These are phyloP conservation scores for Pelobates cultripes DNA, from an alignment of 2,797 vertebrate genomes.

Conservation along the genomic window DNA sequence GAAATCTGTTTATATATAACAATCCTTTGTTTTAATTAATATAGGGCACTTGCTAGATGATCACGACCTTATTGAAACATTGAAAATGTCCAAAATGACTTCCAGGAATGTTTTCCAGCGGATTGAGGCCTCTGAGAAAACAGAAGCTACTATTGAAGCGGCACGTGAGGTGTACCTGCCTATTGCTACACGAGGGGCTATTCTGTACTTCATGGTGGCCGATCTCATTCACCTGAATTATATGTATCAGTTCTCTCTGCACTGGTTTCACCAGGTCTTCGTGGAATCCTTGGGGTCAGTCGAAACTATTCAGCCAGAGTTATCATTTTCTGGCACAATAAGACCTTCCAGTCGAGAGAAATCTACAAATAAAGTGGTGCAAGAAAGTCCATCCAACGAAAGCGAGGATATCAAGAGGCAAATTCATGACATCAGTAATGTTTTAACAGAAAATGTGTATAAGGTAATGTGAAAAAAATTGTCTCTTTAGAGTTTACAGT, in stretches of 20 bases:
- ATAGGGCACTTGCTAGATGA: constrained; percentile 68
- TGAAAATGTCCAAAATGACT: constrained; percentile 65
- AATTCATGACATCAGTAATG: constrained; percentile 55
- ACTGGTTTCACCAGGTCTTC: constrained; percentile 68
- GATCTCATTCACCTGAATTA: constrained; percentile 60
- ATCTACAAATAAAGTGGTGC: neutral
- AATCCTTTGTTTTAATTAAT: neutral
- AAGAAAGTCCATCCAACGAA: neutral
- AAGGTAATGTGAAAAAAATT: constrained; percentile 57
- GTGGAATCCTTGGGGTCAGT: constrained; percentile 51
- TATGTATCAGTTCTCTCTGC: constrained; percentile 72
- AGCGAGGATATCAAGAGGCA: constrained; percentile 14
- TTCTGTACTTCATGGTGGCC: constrained; percentile 67
- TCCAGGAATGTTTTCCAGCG: constrained; percentile 62
- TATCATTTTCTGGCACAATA: constrained; percentile 23
- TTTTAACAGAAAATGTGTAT: constrained; percentile 64
- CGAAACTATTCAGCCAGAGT: constrained; percentile 7
- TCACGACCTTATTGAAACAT: constrained; percentile 64
- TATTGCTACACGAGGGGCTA: constrained; percentile 61
- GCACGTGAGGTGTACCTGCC: constrained; percentile 63
- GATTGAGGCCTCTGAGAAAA: constrained; percentile 60
- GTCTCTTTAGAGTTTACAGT: no score
- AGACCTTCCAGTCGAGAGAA: constrained; percentile 16
- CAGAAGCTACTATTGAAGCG: constrained; percentile 58
- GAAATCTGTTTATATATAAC: neutral